These are phyloP conservation scores for Mythimna impura DNA, from an alignment of 2,888 invertebrate species.

Conservation along the genomic window DNA sequence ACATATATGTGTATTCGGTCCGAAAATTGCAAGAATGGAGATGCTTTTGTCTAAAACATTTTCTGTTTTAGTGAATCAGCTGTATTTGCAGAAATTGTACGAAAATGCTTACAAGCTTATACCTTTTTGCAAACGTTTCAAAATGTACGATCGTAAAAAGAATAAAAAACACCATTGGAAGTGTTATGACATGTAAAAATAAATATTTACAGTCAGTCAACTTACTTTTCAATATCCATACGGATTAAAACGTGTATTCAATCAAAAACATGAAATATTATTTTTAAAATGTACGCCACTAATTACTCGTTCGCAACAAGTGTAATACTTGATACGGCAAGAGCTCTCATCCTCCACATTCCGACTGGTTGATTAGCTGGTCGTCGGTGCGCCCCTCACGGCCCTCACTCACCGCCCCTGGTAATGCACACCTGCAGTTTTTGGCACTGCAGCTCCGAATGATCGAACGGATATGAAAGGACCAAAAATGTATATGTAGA, in stretches of 20 bases:
- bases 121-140: constrained; percentile 9
- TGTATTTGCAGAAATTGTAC: constrained; percentile 19
- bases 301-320: constrained; percentile 61
- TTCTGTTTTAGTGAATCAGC: constrained; percentile 18
- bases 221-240: background rate
- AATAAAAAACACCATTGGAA: background rate
- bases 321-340: constrained; percentile 59
- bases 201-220: background rate
- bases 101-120: constrained; percentile 12
- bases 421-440: constrained; percentile 74
- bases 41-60: constrained; percentile 27
- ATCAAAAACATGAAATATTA: constrained; percentile 6
- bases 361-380: constrained; percentile 78
- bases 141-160: constrained; percentile 5
- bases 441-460: constrained; percentile 67
- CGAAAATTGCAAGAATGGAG: constrained; percentile 33
- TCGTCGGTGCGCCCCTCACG: constrained; percentile 56
- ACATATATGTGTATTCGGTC: constrained; percentile 27
- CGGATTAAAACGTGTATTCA: background rate
- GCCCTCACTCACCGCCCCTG: constrained; percentile 60
- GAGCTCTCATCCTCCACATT: constrained; percentile 73
- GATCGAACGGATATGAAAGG: constrained; percentile 65
- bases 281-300: constrained; percentile 27
- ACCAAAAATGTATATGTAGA: constrained; percentile 24
- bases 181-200: background rate